Percentiles rank a stretch among this genome's conserved stretches.
phyloP scores from a whole-genome alignment of 2,113 vertebrate genomes.

The Malurus melanocephalus region DNA sequence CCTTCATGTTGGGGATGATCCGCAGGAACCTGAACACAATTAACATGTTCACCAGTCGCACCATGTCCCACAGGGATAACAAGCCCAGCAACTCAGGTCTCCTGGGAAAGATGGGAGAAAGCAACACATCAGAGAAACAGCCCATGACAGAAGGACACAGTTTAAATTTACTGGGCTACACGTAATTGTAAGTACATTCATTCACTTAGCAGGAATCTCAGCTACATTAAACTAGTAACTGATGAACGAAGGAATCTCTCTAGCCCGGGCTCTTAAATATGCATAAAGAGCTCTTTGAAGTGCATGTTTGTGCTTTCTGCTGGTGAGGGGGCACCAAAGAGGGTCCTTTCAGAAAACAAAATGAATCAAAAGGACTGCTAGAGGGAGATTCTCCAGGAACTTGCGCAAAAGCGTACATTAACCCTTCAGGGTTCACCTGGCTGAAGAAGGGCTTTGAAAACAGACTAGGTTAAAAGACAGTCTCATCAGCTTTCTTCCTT shows the following conservation, averaged over 20 bases:
- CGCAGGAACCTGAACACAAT: conserved; percentile 91
- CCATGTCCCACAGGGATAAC: conserved; percentile 90
- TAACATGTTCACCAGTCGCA: conserved; percentile 86
- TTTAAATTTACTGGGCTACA: not conserved
- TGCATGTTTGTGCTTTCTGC: not conserved
- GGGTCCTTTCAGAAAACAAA: not conserved
- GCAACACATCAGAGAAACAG: not conserved
- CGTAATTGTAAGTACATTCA: not conserved
- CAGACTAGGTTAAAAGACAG: not conserved
- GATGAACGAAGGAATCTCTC: not conserved
- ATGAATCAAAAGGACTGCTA: not conserved
- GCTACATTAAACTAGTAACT: not conserved
- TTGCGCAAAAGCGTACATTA: not conserved
- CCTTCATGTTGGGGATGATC: conserved; percentile 91
- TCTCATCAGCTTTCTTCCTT: not conserved
- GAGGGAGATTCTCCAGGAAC: not conserved
- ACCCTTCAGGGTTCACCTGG: not conserved
- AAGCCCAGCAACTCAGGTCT: conserved; percentile 56
- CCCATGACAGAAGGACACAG: not conserved
- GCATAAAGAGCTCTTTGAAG: not conserved
- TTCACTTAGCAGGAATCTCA: not conserved
- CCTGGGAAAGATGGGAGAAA: conserved; percentile 65
- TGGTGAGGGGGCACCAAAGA: not conserved
- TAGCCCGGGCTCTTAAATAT: not conserved
- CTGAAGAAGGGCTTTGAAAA: not conserved